These are phyloP conservation scores for Porites evermanni DNA, from an alignment of 92 coral and sea anemone species.

Conservation along the genomic window DNA sequence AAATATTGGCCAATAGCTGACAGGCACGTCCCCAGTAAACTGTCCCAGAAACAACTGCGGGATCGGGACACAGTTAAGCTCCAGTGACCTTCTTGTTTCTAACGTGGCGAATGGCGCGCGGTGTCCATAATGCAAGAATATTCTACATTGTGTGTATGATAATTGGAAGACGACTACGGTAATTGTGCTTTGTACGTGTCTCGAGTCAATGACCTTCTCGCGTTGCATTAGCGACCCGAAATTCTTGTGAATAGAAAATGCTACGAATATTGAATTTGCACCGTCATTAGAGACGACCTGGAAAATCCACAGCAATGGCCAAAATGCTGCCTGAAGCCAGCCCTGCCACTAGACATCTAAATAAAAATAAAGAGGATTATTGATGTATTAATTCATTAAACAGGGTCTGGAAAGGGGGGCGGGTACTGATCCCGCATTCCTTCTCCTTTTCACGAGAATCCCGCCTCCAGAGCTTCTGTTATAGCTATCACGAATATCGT, in stretches of 20 bases:
- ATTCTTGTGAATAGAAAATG: background rate
- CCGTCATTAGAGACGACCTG: constrained; percentile 76
- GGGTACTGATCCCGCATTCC: too few relatives aligned
- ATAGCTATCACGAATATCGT: too few relatives aligned
- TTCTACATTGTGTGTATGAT: background rate
- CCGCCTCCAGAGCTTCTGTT: too few relatives aligned
- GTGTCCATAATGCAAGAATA: background rate
- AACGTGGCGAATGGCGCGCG: background rate
- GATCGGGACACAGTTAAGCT: too few relatives aligned
- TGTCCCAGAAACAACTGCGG: too few relatives aligned
- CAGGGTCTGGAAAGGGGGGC: too few relatives aligned
- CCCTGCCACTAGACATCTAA: constrained; percentile 95
- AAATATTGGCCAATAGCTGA: too few relatives aligned
- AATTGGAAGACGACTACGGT: background rate
- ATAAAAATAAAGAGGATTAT: constrained; percentile 3
- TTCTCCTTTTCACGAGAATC: too few relatives aligned
- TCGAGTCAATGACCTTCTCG: background rate
- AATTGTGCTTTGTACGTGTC: background rate
- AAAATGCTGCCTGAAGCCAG: constrained; percentile 96
- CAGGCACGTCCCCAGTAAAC: too few relatives aligned
- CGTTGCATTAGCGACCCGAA: background rate
- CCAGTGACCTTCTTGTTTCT: too few relatives aligned
- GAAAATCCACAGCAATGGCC: constrained; percentile 95
- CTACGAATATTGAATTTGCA: background rate
- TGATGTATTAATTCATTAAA: background rate